Conservation (phyloP, 2,113 vertebrate species). For the Pipra filicauda region DNA sequence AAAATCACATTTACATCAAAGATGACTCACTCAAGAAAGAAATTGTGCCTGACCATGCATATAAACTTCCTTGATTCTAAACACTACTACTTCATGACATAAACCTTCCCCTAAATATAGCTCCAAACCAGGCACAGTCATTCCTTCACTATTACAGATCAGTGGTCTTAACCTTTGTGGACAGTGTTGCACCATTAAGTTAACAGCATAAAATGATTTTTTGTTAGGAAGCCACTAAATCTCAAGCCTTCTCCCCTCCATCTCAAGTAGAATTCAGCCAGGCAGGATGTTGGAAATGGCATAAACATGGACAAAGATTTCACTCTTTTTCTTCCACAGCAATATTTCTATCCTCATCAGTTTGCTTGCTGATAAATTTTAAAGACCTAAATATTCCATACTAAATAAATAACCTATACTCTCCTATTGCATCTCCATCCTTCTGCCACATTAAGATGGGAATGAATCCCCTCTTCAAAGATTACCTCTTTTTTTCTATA, state of each 20-base stretch:
- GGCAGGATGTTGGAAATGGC: conserved; percentile 2
- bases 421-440: background rate
- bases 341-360: background rate
- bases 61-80: conserved; percentile 10
- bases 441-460: background rate
- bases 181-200: background rate
- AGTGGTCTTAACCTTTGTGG: background rate
- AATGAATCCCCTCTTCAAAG: background rate
- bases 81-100: background rate
- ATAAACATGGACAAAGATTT: background rate
- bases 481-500: background rate
- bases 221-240: background rate
- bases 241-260: background rate
- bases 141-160: background rate
- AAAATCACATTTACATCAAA: background rate
- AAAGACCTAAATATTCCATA: background rate
- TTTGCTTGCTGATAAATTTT: background rate
- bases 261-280: background rate
- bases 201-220: background rate
- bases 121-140: background rate
- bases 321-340: background rate
- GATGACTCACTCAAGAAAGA: conserved; percentile 23
- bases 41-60: conserved; percentile 25
- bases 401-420: background rate
- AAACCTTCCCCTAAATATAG: conserved; percentile 6